A percentile compares a stretch with the other conserved stretches of the same genome.
These are phyloP conservation scores for Choreutis nemorana DNA, from an alignment of 2,888 invertebrate species.

Conservation along the genomic window DNA sequence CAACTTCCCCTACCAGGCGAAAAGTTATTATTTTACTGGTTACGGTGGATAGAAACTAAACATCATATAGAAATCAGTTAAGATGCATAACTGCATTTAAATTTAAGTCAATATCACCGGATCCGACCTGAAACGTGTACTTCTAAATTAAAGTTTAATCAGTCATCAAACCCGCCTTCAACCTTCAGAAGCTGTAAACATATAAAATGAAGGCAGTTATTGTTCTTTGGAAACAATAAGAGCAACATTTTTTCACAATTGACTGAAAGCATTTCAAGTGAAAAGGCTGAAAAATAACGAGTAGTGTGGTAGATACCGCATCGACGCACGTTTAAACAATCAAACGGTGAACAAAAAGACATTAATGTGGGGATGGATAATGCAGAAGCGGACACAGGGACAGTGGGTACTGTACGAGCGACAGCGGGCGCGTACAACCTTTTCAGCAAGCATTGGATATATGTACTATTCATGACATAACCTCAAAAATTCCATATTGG, in stretches of 20 bases:
- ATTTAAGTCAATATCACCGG: too few species aligned
- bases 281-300: conserved; percentile 52
- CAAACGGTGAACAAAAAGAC: conserved; percentile 62
- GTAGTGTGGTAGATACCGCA: conserved; percentile 56
- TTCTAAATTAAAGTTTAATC: too few species aligned
- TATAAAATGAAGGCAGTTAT: conserved; percentile 59
- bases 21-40: too few species aligned
- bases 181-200: conserved; percentile 59
- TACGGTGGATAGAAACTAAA: too few species aligned
- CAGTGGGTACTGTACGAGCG: background rate
- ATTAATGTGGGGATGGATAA: conserved; percentile 63
- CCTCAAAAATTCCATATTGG: too few species aligned
- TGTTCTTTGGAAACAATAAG: conserved; percentile 62
- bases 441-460: background rate
- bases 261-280: conserved; percentile 59
- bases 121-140: too few species aligned
- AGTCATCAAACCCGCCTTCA: conserved; percentile 53
- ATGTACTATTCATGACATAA: too few species aligned
- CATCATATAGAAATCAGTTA: too few species aligned
- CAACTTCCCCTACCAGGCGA: too few species aligned
- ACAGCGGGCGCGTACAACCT: background rate
- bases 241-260: conserved; percentile 61
- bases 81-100: too few species aligned
- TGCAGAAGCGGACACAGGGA: conserved; percentile 26
- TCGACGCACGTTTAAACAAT: conserved; percentile 65